Conservation (phyloP, 2,797 vertebrate species). For the Clarias pachynema region DNA sequence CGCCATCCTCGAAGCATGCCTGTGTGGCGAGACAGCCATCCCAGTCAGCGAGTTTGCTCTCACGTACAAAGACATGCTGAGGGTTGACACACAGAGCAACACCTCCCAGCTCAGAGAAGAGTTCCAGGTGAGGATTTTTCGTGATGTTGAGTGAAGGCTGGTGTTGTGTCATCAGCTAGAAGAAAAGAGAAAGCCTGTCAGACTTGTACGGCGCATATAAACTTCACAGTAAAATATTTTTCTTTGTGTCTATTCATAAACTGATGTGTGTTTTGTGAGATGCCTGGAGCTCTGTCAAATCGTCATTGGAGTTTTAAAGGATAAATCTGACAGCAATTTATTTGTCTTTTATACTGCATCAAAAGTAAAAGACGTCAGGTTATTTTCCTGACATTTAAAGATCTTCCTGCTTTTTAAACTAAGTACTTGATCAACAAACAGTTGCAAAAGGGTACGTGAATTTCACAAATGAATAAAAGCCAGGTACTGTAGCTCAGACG, state of each 20-base stretch:
- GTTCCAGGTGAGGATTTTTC: slow-evolving; percentile 83
- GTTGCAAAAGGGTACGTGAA: background rate
- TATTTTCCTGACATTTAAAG: slow-evolving; percentile 5
- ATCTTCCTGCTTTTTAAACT: background rate
- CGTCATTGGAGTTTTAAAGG: background rate
- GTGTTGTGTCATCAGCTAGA: background rate
- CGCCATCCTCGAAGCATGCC: slow-evolving; percentile 93
- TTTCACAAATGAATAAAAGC: background rate
- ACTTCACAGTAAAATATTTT: background rate
- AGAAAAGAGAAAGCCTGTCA: background rate
- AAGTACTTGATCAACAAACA: too few relatives aligned
- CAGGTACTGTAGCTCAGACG: too few relatives aligned
- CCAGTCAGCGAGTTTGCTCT: slow-evolving; percentile 86
- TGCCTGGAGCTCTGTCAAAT: background rate
- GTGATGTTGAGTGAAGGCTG: background rate
- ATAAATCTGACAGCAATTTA: background rate
- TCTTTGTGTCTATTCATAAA: background rate
- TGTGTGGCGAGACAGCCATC: slow-evolving; percentile 94
- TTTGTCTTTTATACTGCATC: background rate
- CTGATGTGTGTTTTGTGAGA: background rate
- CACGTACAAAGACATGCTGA: slow-evolving; percentile 93
- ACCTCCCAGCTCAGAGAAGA: slow-evolving; percentile 92
- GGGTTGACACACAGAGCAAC: slow-evolving; percentile 94
- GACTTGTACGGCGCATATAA: background rate
- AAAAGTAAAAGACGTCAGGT: background rate